A percentile compares a stretch with the other conserved stretches of the same genome.
These are phyloP conservation scores for Trachelus iudaicus DNA, from an alignment of 2,888 invertebrate species.

Conservation along the genomic window DNA sequence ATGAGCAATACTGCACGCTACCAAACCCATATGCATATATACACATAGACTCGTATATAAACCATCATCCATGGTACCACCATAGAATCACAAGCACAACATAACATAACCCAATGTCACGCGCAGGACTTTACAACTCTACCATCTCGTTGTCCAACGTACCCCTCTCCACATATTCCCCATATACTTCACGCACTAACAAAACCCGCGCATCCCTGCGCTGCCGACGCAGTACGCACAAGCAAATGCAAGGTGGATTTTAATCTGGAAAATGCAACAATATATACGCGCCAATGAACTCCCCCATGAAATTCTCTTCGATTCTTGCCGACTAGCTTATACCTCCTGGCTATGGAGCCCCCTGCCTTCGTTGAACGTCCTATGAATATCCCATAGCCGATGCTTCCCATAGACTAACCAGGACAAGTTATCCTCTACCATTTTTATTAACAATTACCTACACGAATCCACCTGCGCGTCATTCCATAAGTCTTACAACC, in stretches of 20 bases:
- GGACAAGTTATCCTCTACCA: background rate
- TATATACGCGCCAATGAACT: background rate
- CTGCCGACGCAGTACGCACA: background rate
- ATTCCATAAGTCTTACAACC: too few species aligned
- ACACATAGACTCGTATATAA: slow-evolving; percentile 44
- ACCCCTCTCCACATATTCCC: slow-evolving; percentile 31
- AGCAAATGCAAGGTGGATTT: background rate
- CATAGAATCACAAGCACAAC: slow-evolving; percentile 49
- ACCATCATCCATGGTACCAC: slow-evolving; percentile 43
- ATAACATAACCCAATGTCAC: slow-evolving; percentile 61
- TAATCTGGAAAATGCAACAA: background rate
- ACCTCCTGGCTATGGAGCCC: background rate
- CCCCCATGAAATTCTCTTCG: background rate
- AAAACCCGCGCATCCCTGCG: background rate
- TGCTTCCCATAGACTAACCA: background rate
- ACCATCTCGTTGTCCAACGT: slow-evolving; percentile 53
- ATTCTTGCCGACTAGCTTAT: background rate
- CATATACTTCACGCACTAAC: background rate
- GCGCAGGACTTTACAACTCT: slow-evolving; percentile 64
- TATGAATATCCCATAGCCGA: background rate
- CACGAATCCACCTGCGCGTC: background rate
- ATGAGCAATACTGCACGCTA: slow-evolving; percentile 61
- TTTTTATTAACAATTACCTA: background rate
- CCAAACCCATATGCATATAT: slow-evolving; percentile 49
- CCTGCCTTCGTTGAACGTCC: background rate